These are phyloP conservation scores for Dasypolia templi DNA, from an alignment of 2,888 invertebrate genomes.

Conservation along the genomic window DNA sequence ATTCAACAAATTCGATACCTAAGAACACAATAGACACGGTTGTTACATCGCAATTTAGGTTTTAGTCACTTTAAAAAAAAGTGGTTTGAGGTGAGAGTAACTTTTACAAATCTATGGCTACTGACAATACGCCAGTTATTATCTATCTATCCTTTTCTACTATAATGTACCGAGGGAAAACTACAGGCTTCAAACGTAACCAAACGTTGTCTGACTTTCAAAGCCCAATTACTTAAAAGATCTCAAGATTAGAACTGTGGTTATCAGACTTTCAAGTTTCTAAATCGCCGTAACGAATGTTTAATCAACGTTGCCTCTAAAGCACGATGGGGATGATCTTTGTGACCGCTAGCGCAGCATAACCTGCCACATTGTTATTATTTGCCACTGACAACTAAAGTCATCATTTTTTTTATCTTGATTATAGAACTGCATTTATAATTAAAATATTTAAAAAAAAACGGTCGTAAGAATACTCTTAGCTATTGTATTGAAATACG, in stretches of 20 bases:
- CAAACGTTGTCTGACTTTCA: slow-evolving; percentile 32
- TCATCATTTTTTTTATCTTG: too few relatives aligned
- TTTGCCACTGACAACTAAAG: too few relatives aligned
- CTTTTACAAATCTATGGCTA: slow-evolving; percentile 11
- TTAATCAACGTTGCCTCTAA: background rate
- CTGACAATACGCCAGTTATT: background rate
- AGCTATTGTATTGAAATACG: too few relatives aligned
- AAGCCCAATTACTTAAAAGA: slow-evolving; percentile 22
- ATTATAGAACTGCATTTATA: too few relatives aligned
- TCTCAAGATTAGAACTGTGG: slow-evolving; percentile 17
- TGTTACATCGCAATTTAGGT: slow-evolving; percentile 40
- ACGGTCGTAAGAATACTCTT: too few relatives aligned
- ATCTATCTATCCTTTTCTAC: background rate
- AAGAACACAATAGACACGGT: slow-evolving; percentile 59
- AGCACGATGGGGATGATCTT: background rate
- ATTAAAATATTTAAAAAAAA: too few relatives aligned
- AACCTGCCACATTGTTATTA: background rate
- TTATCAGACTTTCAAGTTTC: slow-evolving; percentile 20
- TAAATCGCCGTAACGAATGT: background rate
- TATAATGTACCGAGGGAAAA: background rate
- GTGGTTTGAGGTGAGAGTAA: slow-evolving; percentile 8
- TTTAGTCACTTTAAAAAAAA: slow-evolving; percentile 34
- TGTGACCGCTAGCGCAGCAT: background rate
- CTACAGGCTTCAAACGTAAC: background rate
- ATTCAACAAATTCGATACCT: slow-evolving; percentile 85